phyloP scores from a whole-genome alignment of 1,140 invertebrate species.

The Lethocerus indicus region DNA sequence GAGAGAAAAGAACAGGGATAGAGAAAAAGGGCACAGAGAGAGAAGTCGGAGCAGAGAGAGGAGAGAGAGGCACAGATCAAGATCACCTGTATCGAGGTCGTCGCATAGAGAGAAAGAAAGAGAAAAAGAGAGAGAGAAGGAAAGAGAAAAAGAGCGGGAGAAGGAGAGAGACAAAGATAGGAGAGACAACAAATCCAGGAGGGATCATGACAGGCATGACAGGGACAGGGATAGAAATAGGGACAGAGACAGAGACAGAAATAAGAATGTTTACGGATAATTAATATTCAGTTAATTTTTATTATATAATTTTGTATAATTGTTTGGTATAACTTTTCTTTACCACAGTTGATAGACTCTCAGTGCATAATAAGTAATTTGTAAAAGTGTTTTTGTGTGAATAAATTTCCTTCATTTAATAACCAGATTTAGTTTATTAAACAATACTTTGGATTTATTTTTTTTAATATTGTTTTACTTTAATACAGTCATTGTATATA shows the following conservation, averaged over 20 bases:
- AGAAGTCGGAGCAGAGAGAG: slow-evolving; percentile 16
- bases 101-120: slow-evolving; percentile 3
- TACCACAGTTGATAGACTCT: too few relatives aligned
- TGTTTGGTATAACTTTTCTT: too few relatives aligned
- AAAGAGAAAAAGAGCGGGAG: slow-evolving; percentile 4
- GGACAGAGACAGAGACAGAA: slow-evolving; percentile 11
- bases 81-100: slow-evolving; percentile 1
- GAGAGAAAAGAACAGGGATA: slow-evolving; percentile 26
- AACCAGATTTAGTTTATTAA: too few relatives aligned
- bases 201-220: slow-evolving; percentile 8
- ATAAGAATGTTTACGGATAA: background rate
- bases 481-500: too few relatives aligned
- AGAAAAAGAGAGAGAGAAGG: slow-evolving; percentile 9
- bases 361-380: too few relatives aligned
- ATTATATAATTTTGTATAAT: too few relatives aligned
- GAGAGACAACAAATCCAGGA: background rate
- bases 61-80: slow-evolving; percentile 13
- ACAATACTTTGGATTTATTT: too few relatives aligned
- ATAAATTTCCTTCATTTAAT: too few relatives aligned
- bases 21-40: slow-evolving; percentile 24
- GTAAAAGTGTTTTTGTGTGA: too few relatives aligned
- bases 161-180: slow-evolving; percentile 6
- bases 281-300: too few relatives aligned
- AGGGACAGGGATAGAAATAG: slow-evolving; percentile 6
- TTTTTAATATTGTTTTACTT: too few relatives aligned